Conservation (phyloP, 2,888 invertebrate species). For the Amphipoea lucens region DNA sequence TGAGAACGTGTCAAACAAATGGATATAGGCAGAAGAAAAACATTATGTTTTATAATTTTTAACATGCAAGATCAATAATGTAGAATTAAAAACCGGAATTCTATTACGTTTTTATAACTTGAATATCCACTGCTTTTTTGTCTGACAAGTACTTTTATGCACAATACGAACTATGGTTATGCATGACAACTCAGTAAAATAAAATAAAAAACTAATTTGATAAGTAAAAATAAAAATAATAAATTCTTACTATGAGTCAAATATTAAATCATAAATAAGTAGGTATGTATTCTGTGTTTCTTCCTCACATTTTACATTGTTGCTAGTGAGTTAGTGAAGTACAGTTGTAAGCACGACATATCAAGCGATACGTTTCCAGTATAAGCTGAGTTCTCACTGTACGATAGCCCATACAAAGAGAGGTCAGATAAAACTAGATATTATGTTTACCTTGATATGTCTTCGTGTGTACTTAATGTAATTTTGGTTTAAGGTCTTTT, state of each 20-base stretch:
- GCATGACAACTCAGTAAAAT: conserved; percentile 32
- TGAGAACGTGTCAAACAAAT: conserved; percentile 6
- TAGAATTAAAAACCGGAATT: too few species aligned
- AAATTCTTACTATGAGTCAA: not conserved
- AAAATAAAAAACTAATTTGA: not conserved
- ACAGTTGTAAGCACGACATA: too few species aligned
- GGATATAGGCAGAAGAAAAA: not conserved
- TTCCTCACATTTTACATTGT: not conserved
- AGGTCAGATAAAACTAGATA: too few species aligned
- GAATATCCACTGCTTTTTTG: conserved; percentile 14
- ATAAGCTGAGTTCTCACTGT: too few species aligned
- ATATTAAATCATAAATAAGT: not conserved
- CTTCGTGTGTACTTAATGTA: too few species aligned
- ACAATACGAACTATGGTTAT: conserved; percentile 13
- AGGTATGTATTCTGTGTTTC: not conserved
- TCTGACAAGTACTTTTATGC: not conserved
- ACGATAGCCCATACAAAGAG: too few species aligned
- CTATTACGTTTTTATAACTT: not conserved
- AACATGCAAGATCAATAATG: conserved; percentile 4
- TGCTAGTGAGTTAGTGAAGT: not conserved
- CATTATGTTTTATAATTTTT: not conserved
- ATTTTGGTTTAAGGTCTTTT: not conserved
- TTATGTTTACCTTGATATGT: too few species aligned
- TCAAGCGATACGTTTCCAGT: too few species aligned
- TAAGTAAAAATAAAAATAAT: not conserved